Percentiles rank a stretch among this genome's conserved stretches.
Conservation (phyloP, 2,113 vertebrate species). For the Lepidothrix coronata region DNA sequence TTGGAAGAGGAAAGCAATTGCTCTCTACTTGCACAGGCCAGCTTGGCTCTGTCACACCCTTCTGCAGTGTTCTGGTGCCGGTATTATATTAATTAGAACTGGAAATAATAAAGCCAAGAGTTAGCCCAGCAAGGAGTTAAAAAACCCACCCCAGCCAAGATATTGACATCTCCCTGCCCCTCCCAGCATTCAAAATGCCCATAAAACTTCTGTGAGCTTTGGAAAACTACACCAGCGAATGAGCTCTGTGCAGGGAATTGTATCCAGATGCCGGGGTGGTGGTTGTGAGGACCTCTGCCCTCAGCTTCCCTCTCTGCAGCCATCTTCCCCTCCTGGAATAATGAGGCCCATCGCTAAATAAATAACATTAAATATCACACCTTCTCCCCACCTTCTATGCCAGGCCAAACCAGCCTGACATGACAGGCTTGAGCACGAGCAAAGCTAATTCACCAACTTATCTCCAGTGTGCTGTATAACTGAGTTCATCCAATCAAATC, state of each 20-base stretch:
- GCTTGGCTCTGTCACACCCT: not conserved
- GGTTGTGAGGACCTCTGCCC: not conserved
- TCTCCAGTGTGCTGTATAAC: not conserved
- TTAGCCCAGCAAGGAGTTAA: not conserved
- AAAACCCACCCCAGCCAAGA: not conserved
- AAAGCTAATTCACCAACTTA: constrained; percentile 12
- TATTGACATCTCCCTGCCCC: not conserved
- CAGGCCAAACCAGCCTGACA: not conserved
- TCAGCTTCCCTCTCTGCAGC: not conserved
- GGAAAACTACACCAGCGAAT: not conserved
- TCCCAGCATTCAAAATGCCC: not conserved
- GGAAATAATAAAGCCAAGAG: not conserved
- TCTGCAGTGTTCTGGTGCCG: not conserved
- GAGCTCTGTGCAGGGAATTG: not conserved
- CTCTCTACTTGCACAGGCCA: not conserved
- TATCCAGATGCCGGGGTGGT: not conserved
- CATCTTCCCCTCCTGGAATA: not conserved
- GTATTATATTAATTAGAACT: not conserved
- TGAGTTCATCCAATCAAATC: constrained; percentile 6
- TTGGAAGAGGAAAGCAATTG: not conserved
- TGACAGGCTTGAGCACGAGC: not conserved
- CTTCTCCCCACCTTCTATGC: not conserved
- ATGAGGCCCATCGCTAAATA: not conserved
- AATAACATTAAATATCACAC: not conserved
- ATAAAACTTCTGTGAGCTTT: not conserved